Conservation (phyloP, 2,797 vertebrate genomes). For the Lemur catta region DNA sequence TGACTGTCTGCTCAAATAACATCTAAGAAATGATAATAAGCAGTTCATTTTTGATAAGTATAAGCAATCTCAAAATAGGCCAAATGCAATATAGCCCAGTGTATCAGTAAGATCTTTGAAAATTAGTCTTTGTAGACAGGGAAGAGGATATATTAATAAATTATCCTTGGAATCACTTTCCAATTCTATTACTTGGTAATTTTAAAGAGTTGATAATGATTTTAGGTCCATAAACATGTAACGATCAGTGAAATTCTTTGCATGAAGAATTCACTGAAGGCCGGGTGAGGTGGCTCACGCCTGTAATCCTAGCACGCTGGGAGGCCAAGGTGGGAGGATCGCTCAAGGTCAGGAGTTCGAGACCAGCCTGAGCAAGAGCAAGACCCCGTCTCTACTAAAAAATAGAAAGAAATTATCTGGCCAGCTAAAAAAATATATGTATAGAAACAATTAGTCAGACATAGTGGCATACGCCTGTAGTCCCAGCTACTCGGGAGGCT, state of each 20-base stretch:
- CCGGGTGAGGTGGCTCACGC: too few relatives aligned
- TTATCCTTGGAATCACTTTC: background rate
- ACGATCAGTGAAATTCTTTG: conserved; percentile 9
- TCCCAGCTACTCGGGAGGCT: too few relatives aligned
- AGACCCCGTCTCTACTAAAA: too few relatives aligned
- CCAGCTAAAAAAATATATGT: too few relatives aligned
- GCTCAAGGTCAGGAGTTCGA: too few relatives aligned
- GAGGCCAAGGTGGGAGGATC: too few relatives aligned
- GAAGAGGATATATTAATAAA: background rate
- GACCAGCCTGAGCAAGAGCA: too few relatives aligned
- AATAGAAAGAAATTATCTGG: too few relatives aligned
- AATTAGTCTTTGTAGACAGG: background rate
- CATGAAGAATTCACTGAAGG: background rate
- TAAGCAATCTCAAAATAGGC: background rate
- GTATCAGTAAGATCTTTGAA: background rate
- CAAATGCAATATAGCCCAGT: background rate
- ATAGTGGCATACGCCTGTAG: too few relatives aligned
- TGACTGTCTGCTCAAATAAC: background rate
- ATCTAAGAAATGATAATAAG: background rate
- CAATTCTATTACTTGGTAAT: background rate
- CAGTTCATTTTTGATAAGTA: conserved; percentile 8
- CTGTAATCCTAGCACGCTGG: too few relatives aligned
- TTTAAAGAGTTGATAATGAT: conserved; percentile 23
- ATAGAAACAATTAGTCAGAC: too few relatives aligned
- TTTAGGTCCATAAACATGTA: conserved; percentile 17